Conservation (phyloP, 2,888 invertebrate species). For the Maniola hyperantus region DNA sequence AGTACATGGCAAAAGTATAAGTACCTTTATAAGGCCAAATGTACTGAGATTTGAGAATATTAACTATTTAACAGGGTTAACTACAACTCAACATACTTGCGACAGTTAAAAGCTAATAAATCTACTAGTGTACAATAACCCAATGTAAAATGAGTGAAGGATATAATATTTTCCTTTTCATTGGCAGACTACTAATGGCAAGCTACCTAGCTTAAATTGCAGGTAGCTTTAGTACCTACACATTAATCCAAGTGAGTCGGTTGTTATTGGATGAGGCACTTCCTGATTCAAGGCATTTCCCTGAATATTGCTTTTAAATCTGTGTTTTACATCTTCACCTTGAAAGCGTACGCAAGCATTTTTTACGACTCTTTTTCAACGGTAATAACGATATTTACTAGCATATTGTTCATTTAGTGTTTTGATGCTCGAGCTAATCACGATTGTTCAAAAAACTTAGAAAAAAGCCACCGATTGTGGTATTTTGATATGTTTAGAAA, state of each 20-base stretch:
- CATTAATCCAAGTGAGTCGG: conserved; percentile 45
- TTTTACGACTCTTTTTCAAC: conserved; percentile 57
- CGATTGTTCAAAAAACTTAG: conserved; percentile 60
- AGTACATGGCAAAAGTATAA: no score
- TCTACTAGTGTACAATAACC: no score
- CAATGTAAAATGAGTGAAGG: no score
- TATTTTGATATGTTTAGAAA: conserved; percentile 56
- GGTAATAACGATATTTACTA: conserved; percentile 73
- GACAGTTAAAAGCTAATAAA: no score
- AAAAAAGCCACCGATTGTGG: conserved; percentile 54
- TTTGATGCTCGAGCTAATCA: conserved; percentile 69
- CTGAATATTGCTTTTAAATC: conserved; percentile 65
- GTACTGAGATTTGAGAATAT: no score
- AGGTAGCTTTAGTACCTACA: conserved; percentile 28
- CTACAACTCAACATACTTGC: no score
- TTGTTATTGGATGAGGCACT: conserved; percentile 59
- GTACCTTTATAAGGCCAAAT: no score
- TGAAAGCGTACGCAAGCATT: conserved; percentile 66
- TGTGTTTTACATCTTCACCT: conserved; percentile 75
- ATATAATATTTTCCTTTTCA: no score
- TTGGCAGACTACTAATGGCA: no score
- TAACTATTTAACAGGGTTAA: no score
- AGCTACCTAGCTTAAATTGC: not conserved
- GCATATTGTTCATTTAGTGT: conserved; percentile 72
- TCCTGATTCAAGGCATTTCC: conserved; percentile 72